These are phyloP conservation scores for Schizopygopsis malacanthus DNA, from an alignment of 2,797 vertebrate species.

Conservation along the genomic window DNA sequence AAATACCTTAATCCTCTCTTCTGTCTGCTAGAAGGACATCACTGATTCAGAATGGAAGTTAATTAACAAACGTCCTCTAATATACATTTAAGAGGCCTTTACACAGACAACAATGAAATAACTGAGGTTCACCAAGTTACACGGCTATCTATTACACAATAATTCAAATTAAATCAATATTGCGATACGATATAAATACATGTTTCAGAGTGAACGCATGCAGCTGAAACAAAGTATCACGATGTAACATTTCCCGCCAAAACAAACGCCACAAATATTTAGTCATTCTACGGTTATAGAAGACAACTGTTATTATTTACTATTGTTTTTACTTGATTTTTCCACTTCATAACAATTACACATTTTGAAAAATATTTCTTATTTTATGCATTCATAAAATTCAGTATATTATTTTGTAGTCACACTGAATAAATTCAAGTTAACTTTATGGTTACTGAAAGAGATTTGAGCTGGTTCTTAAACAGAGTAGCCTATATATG, in stretches of 20 bases:
- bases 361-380: too few relatives aligned
- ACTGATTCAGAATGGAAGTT: neutral
- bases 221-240: neutral
- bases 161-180: neutral
- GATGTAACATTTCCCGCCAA: too few relatives aligned
- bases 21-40: neutral
- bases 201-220: neutral
- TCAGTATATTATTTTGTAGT: too few relatives aligned
- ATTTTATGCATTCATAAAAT: too few relatives aligned
- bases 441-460: neutral
- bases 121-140: neutral
- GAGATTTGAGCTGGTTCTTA: neutral
- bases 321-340: too few relatives aligned
- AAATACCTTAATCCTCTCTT: slow-evolving; percentile 26
- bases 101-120: neutral
- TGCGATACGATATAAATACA: neutral
- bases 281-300: too few relatives aligned
- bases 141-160: neutral
- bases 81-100: neutral
- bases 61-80: neutral
- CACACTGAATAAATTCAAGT: too few relatives aligned
- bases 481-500: neutral
- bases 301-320: too few relatives aligned
- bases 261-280: too few relatives aligned
- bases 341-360: too few relatives aligned